Base-by-base conservation (phyloP, 2,888 invertebrate genomes). In the Anticlea derivata region DNA sequence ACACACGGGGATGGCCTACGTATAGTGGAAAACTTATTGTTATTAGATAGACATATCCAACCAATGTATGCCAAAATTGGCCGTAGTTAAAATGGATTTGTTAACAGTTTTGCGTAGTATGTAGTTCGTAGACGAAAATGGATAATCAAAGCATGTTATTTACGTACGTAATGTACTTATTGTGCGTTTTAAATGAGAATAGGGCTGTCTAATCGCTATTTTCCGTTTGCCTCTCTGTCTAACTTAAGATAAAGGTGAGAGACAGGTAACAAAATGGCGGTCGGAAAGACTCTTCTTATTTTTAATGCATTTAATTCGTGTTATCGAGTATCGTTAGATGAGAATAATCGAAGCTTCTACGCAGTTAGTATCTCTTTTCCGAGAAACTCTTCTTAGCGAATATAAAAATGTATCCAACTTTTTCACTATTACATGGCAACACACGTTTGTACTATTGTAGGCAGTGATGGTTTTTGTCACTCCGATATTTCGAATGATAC, bases 261-360 rank as follows among this genome's bases (percentile, higher is more conserved):
- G 17, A 29, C 8, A 22, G 33, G 3, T 7, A 24, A 13, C 13
- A 11, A 30, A 47, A 34, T 29, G 34, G 34, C 34, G 10, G 13
- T 6, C 7, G 7, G 22, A 17, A n/a, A 29, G 35, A 2, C 11
- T 24, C 31, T 46, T 51, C 22, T 37, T 12, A 26, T 31, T 51
- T 26, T 24, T 31, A 26, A 22, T 7, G 35, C 51, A 37, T 51
- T 35, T 33, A 46, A 51, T 83, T 83, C 81, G 78, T 82, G 82
- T 87, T 86, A 86, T 82, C 80, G 72, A 80, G 79, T 88, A 87
- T 86, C 78, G 75, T 88, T 89, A 89, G 57, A 72, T 68, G 71
- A 75, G 75, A 78, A 78, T 74, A 70, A 70, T 68, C 68, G 72
- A 77, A 70, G 81, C 85, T 86, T 86, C 68, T 77, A 75, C 70